Conservation (phyloP, 2,797 vertebrate species). For the Pangasius macronema region DNA sequence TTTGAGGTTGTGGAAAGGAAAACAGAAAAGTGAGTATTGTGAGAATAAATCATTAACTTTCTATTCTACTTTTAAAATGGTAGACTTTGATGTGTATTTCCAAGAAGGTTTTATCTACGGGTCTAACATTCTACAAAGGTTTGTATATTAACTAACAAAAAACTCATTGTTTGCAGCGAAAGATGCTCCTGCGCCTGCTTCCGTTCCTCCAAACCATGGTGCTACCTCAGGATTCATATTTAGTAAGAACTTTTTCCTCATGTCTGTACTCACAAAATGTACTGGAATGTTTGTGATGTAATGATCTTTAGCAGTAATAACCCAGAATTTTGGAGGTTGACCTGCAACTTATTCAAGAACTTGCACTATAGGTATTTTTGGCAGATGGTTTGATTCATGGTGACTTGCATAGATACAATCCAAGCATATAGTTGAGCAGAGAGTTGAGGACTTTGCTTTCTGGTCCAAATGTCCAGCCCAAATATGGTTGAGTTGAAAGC, state of each 20-base stretch:
- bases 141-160: neutral
- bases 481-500: neutral
- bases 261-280: neutral
- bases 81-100: neutral
- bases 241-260: slow-evolving; percentile 60
- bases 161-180: slow-evolving; percentile 61
- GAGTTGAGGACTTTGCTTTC: neutral
- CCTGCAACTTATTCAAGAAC: neutral
- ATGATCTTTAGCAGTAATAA: neutral
- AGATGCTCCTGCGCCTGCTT: slow-evolving; percentile 46
- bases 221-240: slow-evolving; percentile 63
- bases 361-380: neutral
- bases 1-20: slow-evolving; percentile 71
- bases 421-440: neutral
- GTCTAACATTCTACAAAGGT: neutral
- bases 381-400: neutral
- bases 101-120: neutral
- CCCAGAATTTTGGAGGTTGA: neutral
- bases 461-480: neutral
- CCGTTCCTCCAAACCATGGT: slow-evolving; percentile 44
- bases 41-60: neutral
- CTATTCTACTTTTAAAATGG: neutral
- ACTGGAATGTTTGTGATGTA: neutral
- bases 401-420: neutral
- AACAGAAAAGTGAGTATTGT: slow-evolving; percentile 69